Evolutionary conservation across 2,888 invertebrate species (phyloP).

Genomic region (Pterostichus niger): DNA sequence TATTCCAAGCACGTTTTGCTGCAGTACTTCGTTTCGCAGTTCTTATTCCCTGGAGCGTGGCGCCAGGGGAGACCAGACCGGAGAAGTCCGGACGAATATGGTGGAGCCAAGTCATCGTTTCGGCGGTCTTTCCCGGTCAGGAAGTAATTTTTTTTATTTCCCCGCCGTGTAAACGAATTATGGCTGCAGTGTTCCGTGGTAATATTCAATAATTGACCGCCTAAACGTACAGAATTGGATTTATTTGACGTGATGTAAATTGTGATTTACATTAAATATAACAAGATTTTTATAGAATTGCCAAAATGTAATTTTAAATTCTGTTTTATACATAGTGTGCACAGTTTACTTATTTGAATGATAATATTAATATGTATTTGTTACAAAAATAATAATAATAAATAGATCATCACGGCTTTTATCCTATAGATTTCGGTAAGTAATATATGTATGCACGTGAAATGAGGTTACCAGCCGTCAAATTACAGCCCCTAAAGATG

Average conservation of each 20-base stretch:
- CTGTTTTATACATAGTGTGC: not conserved
- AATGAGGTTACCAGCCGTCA: too few species aligned
- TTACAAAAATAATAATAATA: too few species aligned
- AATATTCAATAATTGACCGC: conserved; percentile 54
- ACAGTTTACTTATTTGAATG: too few species aligned
- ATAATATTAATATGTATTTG: too few species aligned
- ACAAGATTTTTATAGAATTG: too few species aligned
- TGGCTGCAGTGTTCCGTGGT: conserved; percentile 1
- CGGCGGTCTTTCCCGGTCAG: not conserved
- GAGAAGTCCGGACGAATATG: not conserved
- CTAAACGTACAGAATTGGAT: conserved; percentile 12
- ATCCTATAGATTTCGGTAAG: too few species aligned
- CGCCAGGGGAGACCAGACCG: conserved; percentile 5
- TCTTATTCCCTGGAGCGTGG: conserved; percentile 33
- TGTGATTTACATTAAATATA: not conserved
- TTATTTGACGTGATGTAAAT: conserved; percentile 24
- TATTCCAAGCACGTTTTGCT: conserved; percentile 60
- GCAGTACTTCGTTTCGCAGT: conserved; percentile 54
- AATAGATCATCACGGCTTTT: too few species aligned
- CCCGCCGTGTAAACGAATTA: conserved; percentile 42
- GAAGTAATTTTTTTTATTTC: conserved; percentile 35
- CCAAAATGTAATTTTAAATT: too few species aligned
- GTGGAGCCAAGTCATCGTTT: conserved; percentile 9
- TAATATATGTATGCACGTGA: too few species aligned
- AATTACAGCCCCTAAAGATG: too few species aligned